Conservation (phyloP, 2,888 invertebrate species). For the Cephus sareptanus region DNA sequence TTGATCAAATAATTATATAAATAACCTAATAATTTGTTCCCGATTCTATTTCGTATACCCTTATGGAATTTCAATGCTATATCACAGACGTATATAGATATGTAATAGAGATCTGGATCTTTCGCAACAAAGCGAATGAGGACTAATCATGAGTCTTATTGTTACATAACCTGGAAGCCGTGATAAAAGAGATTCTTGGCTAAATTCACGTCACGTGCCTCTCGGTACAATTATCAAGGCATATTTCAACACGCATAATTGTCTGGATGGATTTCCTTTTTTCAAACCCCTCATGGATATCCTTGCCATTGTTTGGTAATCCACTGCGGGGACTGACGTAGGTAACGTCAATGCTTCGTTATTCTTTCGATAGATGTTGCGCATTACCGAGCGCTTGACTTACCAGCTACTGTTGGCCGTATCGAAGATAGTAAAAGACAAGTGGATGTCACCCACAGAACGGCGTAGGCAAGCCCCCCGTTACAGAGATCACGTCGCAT, state of each 20-base stretch:
- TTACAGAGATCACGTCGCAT: conserved; percentile 60
- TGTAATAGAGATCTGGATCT: background rate
- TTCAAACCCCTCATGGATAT: background rate
- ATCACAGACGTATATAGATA: background rate
- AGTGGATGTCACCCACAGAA: conserved; percentile 55
- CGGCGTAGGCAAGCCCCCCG: conserved; percentile 57
- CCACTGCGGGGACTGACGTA: background rate
- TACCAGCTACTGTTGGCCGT: conserved; percentile 38
- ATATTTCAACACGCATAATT: background rate
- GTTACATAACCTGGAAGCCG: background rate
- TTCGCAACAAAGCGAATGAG: background rate
- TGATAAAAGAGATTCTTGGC: background rate
- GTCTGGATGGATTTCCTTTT: background rate
- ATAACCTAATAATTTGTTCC: background rate
- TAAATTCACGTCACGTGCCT: background rate
- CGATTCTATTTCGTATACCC: background rate
- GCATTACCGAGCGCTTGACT: background rate
- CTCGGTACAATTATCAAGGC: background rate
- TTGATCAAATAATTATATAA: background rate
- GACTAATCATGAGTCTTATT: background rate
- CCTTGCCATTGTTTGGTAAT: background rate
- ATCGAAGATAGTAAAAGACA: conserved; percentile 46
- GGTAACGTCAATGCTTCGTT: background rate
- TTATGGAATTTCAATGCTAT: background rate
- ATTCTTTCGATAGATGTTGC: background rate